Conservation (phyloP, 2,797 vertebrate genomes). For the Halcyon leucocephala region DNA sequence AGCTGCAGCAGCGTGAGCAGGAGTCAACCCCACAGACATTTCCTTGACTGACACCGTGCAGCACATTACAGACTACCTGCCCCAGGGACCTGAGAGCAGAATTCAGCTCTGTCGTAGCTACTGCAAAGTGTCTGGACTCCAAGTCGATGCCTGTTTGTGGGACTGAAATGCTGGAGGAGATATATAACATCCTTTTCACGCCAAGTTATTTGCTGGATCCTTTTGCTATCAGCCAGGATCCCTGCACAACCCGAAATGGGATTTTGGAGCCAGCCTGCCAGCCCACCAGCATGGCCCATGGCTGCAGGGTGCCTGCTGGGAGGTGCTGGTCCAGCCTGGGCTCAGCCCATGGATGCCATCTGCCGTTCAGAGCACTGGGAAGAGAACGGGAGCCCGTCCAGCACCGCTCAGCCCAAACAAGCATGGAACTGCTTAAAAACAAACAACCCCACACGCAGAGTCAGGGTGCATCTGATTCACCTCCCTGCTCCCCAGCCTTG, state of each 20-base stretch:
- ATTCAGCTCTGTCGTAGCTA: background rate
- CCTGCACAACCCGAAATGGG: background rate
- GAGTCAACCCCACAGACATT: background rate
- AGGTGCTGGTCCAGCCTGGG: background rate
- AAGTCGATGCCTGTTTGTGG: rapidly evolving
- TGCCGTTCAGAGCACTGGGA: background rate
- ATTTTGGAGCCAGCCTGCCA: background rate
- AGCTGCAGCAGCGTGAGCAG: background rate
- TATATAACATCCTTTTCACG: rapidly evolving
- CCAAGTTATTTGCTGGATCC: background rate
- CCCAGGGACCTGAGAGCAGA: background rate
- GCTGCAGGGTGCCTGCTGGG: background rate
- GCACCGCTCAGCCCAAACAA: background rate
- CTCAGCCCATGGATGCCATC: conserved; percentile 40
- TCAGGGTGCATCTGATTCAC: background rate
- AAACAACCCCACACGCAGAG: background rate
- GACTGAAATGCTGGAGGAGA: background rate
- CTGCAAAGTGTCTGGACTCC: background rate
- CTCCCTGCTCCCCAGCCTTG: background rate
- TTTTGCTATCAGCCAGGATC: background rate
- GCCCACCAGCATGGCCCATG: rapidly evolving
- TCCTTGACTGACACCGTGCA: rapidly evolving
- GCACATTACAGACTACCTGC: background rate
- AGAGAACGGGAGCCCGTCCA: background rate
- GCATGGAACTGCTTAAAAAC: rapidly evolving